Percentiles rank a stretch among this genome's conserved stretches.
Conservation (phyloP, 2,113 vertebrate species). For the Nicator chloris region DNA sequence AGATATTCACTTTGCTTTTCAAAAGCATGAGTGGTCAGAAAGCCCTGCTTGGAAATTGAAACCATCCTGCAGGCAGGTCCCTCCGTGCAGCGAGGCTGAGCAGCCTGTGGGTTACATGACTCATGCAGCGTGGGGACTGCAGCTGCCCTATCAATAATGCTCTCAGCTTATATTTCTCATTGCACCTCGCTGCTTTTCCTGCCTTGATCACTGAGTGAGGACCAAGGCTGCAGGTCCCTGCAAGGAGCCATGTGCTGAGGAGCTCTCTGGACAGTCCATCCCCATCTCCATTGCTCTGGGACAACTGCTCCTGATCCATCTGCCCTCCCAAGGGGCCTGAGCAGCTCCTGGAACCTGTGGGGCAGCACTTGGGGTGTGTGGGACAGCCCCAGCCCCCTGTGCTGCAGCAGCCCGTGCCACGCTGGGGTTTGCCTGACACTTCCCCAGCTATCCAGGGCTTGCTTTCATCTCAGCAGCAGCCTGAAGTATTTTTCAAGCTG, state of each 20-base stretch:
- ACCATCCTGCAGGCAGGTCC: constrained; percentile 49
- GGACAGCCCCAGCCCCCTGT: background rate
- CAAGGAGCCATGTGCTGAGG: background rate
- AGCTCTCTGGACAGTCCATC: background rate
- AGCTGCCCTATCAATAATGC: background rate
- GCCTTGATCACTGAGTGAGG: background rate
- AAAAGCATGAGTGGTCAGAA: constrained; percentile 67
- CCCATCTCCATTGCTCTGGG: background rate
- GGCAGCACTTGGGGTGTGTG: background rate
- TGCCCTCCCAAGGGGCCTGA: background rate
- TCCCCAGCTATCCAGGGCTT: background rate
- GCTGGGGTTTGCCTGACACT: constrained; percentile 5
- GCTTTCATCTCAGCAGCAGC: constrained; percentile 40
- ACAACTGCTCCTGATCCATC: background rate
- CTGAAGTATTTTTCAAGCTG: constrained; percentile 40
- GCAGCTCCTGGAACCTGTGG: background rate
- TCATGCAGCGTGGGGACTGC: background rate
- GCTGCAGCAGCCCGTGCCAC: background rate
- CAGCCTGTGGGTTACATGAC: background rate
- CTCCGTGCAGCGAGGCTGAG: background rate
- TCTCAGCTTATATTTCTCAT: constrained; percentile 33
- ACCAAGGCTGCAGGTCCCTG: background rate
- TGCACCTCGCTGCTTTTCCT: background rate
- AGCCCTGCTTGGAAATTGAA: constrained; percentile 64
- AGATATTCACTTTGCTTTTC: constrained; percentile 65